Evolutionary conservation across 2,797 vertebrate species (phyloP).

Genomic region (Denticeps clupeoides): DNA sequence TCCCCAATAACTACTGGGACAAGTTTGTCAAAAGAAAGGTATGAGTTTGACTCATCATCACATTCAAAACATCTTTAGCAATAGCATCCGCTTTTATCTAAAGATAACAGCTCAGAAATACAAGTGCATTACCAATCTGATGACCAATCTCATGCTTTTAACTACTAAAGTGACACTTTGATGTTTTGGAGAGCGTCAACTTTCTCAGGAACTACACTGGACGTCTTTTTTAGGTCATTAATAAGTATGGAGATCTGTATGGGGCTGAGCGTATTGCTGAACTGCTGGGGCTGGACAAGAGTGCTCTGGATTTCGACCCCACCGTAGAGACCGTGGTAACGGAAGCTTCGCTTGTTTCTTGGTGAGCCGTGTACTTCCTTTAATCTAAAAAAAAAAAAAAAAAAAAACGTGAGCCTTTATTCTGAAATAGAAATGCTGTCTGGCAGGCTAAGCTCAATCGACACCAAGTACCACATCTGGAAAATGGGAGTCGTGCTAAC

Average conservation of each 20-base stretch:
- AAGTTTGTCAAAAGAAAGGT: constrained; percentile 98
- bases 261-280: constrained; percentile 94
- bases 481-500: constrained; percentile 95
- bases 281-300: constrained; percentile 92
- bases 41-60: constrained; percentile 24
- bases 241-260: constrained; percentile 93
- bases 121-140: too few species aligned
- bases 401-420: too few species aligned
- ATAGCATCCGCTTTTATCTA: too few species aligned
- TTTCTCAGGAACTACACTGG: neutral
- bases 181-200: neutral
- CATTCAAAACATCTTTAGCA: neutral
- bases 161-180: neutral
- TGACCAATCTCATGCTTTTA: too few species aligned
- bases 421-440: too few species aligned
- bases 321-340: constrained; percentile 76
- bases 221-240: constrained; percentile 74
- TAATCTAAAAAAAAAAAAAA: too few species aligned
- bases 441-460: constrained; percentile 87
- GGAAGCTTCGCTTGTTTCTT: constrained; percentile 86
- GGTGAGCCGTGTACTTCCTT: constrained; percentile 60
- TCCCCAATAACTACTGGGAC: constrained; percentile 98
- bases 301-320: constrained; percentile 90
- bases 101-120: too few species aligned
- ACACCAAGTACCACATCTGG: constrained; percentile 95